Percentiles rank a stretch among this genome's conserved stretches.
Evolutionary conservation across 2,888 invertebrate genomes (phyloP).

Genomic region (Phortica okadai): DNA sequence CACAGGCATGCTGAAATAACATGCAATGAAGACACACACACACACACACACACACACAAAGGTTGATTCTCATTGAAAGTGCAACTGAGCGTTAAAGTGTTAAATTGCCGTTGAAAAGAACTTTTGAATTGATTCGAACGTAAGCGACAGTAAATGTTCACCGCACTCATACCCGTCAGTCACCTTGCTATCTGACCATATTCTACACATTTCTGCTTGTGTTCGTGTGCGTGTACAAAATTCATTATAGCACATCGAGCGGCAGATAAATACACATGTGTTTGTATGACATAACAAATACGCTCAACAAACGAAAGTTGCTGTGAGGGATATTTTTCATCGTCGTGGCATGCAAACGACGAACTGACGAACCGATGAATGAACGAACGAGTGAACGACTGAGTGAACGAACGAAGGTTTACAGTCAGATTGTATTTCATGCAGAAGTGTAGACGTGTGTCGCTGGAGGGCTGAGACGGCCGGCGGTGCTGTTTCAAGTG

Average conservation of each 20-base stretch:
- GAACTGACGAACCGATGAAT: too few relatives aligned
- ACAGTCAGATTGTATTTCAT: neutral
- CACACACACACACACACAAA: neutral
- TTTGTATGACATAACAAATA: too few relatives aligned
- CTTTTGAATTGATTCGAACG: constrained; percentile 47
- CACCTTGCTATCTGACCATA: constrained; percentile 29
- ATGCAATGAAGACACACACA: neutral
- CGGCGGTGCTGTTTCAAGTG: neutral
- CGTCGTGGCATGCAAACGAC: too few relatives aligned
- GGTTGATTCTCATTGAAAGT: constrained; percentile 7
- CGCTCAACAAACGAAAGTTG: too few relatives aligned
- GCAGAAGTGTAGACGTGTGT: neutral
- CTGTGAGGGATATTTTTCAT: too few relatives aligned
- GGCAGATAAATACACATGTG: too few relatives aligned
- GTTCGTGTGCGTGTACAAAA: neutral
- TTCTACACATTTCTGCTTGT: neutral
- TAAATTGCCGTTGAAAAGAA: constrained; percentile 57
- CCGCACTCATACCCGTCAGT: neutral
- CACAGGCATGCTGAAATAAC: neutral
- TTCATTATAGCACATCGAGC: too few relatives aligned
- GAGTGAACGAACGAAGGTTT: too few relatives aligned
- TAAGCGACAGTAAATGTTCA: neutral
- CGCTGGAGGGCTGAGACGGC: neutral
- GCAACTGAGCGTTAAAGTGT: constrained; percentile 49
- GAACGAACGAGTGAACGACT: too few relatives aligned